Evolutionary conservation across 53 echinoderm and acorn worm genomes (phyloP).

Genomic region (Echinarachnius parma): DNA sequence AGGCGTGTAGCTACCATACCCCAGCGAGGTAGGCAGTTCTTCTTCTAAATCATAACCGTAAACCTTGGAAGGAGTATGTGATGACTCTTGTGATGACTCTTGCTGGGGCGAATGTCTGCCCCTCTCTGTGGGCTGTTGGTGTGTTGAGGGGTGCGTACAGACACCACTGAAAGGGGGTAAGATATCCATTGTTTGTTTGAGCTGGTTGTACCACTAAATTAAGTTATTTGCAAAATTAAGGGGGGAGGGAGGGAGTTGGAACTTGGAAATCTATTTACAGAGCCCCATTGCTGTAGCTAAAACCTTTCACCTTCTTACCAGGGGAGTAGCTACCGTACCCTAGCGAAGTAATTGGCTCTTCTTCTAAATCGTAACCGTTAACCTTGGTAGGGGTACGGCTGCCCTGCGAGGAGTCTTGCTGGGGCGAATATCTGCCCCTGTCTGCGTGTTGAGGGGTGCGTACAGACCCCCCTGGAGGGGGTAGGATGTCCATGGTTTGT

Average conservation of each 20-base stretch:
- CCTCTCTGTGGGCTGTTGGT: no score
- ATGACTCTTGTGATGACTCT: no score
- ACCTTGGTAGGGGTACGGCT: background rate
- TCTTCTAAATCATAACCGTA: background rate
- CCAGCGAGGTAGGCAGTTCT: background rate
- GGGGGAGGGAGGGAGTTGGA: no score
- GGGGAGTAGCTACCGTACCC: slow-evolving; percentile 7
- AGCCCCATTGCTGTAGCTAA: slow-evolving; percentile 26
- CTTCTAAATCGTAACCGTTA: slow-evolving; percentile 2
- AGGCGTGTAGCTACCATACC: background rate
- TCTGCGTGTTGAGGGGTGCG: slow-evolving; percentile 13
- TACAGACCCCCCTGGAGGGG: background rate
- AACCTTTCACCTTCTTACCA: slow-evolving; percentile 8
- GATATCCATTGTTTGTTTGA: no score
- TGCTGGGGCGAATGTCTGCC: no score
- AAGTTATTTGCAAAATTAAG: no score
- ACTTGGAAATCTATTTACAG: no score
- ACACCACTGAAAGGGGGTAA: no score
- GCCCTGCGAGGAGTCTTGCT: background rate
- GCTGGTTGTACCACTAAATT: no score
- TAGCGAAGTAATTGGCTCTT: background rate
- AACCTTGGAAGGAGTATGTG: no score
- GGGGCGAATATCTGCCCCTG: background rate
- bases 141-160: no score
- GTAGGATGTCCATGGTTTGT: slow-evolving; percentile 62